A percentile compares a stretch with the other conserved stretches of the same genome.
Conservation (phyloP, 2,888 invertebrate species). For the Phortica okadai region DNA sequence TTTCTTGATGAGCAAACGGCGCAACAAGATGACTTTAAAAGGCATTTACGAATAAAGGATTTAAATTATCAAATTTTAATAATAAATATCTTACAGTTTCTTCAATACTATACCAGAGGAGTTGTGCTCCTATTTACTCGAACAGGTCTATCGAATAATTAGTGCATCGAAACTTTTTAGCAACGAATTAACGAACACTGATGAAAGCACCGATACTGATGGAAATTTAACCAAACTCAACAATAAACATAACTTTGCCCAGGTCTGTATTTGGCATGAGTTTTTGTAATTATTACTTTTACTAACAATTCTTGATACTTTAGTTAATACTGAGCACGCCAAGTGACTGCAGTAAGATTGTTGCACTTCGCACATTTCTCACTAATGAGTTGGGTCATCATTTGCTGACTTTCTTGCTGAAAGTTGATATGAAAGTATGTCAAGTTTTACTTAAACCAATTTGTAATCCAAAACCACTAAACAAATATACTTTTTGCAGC, state of each 20-base stretch:
- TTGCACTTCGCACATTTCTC: constrained; percentile 73
- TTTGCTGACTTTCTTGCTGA: constrained; percentile 69
- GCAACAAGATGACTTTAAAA: constrained; percentile 60
- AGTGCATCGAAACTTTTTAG: constrained; percentile 69
- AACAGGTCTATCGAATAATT: constrained; percentile 74
- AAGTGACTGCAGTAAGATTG: constrained; percentile 74
- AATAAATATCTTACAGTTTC: constrained; percentile 56
- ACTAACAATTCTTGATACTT: constrained; percentile 23
- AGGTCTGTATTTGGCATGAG: constrained; percentile 54
- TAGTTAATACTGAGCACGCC: constrained; percentile 73
- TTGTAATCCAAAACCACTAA: no score
- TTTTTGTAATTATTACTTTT: neutral
- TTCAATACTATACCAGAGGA: constrained; percentile 73
- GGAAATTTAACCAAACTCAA: constrained; percentile 26
- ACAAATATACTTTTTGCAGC: constrained; percentile 55
- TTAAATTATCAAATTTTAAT: no score
- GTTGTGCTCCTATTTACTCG: constrained; percentile 72
- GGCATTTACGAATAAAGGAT: constrained; percentile 45
- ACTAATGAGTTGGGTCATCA: constrained; percentile 73
- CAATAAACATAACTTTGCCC: constrained; percentile 71
- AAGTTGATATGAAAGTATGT: constrained; percentile 72
- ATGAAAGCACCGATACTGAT: constrained; percentile 48
- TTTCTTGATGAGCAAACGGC: constrained; percentile 58
- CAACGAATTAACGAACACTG: constrained; percentile 36
- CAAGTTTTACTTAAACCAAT: constrained; percentile 4